Percentiles rank a stretch among this genome's conserved stretches.
phyloP scores from a whole-genome alignment of 1,140 invertebrate species.

The Marisa cornuarietis region DNA sequence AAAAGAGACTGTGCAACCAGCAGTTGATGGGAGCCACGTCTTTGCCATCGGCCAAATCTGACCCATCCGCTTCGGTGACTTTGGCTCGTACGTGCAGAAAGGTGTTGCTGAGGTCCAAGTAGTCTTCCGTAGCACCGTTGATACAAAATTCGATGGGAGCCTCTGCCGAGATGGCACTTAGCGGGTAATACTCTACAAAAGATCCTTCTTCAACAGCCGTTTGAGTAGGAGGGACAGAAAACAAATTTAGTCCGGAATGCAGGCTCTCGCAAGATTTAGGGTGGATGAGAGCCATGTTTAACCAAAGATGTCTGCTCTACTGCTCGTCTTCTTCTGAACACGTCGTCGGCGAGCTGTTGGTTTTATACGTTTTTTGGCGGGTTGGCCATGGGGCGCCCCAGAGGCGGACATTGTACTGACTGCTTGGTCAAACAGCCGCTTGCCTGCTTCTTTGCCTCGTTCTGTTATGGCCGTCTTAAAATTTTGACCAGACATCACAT shows the following conservation, averaged over 20 bases:
- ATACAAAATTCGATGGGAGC: no score
- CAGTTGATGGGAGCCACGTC: not conserved
- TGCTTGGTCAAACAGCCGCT: conserved; percentile 6
- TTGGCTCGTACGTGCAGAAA: not conserved
- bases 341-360: not conserved
- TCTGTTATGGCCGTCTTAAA: not conserved
- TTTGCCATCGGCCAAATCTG: not conserved
- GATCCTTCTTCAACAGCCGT: no score
- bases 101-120: no score
- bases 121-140: no score
- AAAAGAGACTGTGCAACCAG: conserved; percentile 13
- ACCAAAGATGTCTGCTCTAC: not conserved
- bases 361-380: conserved; percentile 11
- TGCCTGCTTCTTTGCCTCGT: not conserved
- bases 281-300: conserved; percentile 10
- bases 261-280: conserved; percentile 8
- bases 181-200: no score
- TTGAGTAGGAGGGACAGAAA: not conserved
- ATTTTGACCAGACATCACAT: conserved; percentile 14
- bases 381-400: conserved; percentile 5
- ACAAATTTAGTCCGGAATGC: not conserved
- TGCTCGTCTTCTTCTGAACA: conserved; percentile 2
- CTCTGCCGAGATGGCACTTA: no score
- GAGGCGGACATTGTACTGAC: not conserved
- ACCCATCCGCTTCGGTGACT: not conserved